Conservation (phyloP, 2,113 vertebrate species). For the Toxotes chatareus region DNA sequence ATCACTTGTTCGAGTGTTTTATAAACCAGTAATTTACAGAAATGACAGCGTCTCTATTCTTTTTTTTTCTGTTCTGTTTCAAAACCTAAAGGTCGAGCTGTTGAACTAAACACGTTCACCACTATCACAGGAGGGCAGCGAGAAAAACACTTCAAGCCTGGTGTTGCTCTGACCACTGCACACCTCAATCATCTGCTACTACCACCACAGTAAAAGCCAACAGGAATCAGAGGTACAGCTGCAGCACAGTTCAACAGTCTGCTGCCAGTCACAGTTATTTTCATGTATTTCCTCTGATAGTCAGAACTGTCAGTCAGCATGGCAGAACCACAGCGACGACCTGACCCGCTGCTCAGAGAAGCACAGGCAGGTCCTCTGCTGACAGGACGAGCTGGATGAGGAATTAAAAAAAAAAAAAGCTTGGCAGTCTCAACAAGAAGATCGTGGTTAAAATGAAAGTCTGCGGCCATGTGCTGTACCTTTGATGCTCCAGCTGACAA, state of each 20-base stretch:
- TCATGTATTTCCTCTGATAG: constrained; percentile 6
- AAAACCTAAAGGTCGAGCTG: background rate
- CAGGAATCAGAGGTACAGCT: constrained; percentile 5
- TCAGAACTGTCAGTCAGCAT: background rate
- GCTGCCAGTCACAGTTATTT: background rate
- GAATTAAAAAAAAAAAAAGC: background rate
- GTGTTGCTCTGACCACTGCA: constrained; percentile 8
- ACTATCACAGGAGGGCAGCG: constrained; percentile 14
- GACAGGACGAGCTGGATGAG: background rate
- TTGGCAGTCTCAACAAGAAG: constrained; percentile 30
- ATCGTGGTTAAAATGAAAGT: background rate
- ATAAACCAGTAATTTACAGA: background rate
- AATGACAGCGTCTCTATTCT: background rate
- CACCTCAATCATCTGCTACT: background rate
- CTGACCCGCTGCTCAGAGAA: background rate
- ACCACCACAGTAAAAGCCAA: background rate
- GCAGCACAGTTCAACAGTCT: background rate
- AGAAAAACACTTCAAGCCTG: constrained; percentile 25
- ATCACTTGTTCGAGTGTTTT: constrained; percentile 3
- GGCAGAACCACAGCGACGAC: too few relatives aligned
- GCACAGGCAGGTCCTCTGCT: background rate
- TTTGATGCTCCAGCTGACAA: constrained; percentile 29
- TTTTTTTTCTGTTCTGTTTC: background rate
- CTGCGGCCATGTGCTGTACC: constrained; percentile 13
- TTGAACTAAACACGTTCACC: background rate